Conservation (phyloP, 2,888 invertebrate species). For the Danaus chrysippus region DNA sequence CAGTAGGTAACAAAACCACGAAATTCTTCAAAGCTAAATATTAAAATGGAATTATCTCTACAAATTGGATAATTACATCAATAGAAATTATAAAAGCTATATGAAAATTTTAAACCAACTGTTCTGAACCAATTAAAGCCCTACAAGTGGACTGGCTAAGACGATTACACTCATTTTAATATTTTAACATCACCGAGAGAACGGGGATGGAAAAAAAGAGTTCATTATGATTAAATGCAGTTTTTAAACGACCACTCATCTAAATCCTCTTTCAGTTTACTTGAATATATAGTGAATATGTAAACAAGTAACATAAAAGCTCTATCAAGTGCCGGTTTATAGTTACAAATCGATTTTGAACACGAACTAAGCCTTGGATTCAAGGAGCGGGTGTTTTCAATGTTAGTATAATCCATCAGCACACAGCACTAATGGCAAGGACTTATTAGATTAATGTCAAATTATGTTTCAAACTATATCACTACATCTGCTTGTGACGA, state of each 20-base stretch:
- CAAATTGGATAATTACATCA: neutral
- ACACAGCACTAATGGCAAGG: neutral
- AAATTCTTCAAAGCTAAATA: neutral
- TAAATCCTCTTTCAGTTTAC: neutral
- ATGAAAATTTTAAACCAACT: neutral
- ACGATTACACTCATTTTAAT: neutral
- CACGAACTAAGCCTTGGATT: neutral
- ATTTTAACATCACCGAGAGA: neutral
- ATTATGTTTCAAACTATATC: neutral
- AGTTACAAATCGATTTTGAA: neutral
- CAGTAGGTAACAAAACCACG: too few species aligned
- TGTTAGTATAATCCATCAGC: conserved; percentile 1
- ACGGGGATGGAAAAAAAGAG: neutral
- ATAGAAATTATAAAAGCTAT: neutral
- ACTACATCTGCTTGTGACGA: too few species aligned
- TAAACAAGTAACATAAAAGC: neutral
- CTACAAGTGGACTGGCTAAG: neutral
- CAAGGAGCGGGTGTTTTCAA: neutral
- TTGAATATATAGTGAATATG: neutral
- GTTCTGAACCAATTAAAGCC: conserved; percentile 2
- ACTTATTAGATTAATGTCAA: neutral
- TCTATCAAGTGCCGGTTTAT: neutral
- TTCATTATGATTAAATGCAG: neutral
- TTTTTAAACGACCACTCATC: neutral
- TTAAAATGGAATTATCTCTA: neutral